phyloP scores from a whole-genome alignment of 1,140 invertebrate species.

The Drosophila littoralis region DNA sequence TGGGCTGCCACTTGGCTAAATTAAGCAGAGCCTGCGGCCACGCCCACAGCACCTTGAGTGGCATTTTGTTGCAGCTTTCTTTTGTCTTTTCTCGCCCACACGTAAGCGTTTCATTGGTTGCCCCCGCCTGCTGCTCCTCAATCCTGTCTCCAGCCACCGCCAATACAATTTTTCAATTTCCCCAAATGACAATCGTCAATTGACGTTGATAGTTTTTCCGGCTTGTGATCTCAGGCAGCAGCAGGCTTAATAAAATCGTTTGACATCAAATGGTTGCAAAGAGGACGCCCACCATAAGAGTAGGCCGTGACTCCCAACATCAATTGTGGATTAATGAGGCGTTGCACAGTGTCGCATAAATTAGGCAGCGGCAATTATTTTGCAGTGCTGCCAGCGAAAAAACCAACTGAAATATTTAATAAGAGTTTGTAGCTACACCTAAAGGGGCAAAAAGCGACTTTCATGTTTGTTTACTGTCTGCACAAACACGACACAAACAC shows the following conservation, averaged over 20 bases:
- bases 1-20: conserved; percentile 35
- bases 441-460: neutral
- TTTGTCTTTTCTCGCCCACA: conserved; percentile 35
- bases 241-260: conserved; percentile 48
- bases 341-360: conserved; percentile 52
- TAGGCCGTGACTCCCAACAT: conserved; percentile 28
- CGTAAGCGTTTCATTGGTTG: conserved; percentile 4
- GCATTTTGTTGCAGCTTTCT: conserved; percentile 40
- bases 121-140: neutral
- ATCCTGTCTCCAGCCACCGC: neutral
- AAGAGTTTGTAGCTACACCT: conserved; percentile 12
- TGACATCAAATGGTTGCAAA: conserved; percentile 40
- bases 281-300: conserved; percentile 31
- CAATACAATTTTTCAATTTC: conserved; percentile 53
- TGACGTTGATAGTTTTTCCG: conserved; percentile 49
- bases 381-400: conserved; percentile 10
- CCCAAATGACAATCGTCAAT: conserved; percentile 52
- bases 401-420: conserved; percentile 45
- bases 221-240: neutral
- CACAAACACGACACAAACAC: conserved; percentile 55
- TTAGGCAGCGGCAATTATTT: conserved; percentile 29
- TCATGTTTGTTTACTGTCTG: conserved; percentile 62
- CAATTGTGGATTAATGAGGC: conserved; percentile 64
- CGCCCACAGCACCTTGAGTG: conserved; percentile 33
- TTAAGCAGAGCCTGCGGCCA: conserved; percentile 26